Evolutionary conservation across 2,888 invertebrate species (phyloP).

Genomic region (Furcula furcula): DNA sequence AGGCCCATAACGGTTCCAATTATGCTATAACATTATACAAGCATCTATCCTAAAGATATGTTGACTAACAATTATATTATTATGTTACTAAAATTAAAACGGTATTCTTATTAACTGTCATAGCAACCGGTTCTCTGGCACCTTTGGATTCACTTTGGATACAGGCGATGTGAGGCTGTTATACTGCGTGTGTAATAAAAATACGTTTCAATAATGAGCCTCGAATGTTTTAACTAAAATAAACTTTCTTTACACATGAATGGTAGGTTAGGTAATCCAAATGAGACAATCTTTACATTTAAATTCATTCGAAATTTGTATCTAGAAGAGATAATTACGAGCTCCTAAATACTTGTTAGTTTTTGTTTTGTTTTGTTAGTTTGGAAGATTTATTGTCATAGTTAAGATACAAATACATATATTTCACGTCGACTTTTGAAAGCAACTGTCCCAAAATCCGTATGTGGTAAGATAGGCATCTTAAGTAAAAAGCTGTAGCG

Average conservation of each 20-base stretch:
- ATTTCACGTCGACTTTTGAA: constrained; percentile 21
- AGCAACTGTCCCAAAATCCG: constrained; percentile 45
- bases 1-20: neutral
- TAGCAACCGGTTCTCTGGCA: constrained; percentile 46
- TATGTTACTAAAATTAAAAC: constrained; percentile 43
- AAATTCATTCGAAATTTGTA: too few species aligned
- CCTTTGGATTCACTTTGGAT: constrained; percentile 40
- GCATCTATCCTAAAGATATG: constrained; percentile 15
- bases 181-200: constrained; percentile 16
- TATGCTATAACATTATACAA: neutral
- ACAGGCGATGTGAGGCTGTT: constrained; percentile 33
- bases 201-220: neutral
- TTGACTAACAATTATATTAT: constrained; percentile 33
- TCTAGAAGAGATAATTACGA: too few species aligned
- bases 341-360: too few species aligned
- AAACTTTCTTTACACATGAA: too few species aligned
- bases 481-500: constrained; percentile 50
- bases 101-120: constrained; percentile 48
- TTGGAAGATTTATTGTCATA: too few species aligned
- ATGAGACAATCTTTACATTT: too few species aligned
- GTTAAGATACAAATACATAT: constrained; percentile 6
- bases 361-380: too few species aligned
- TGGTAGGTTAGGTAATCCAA: too few species aligned
- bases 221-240: neutral
- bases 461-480: constrained; percentile 49